Evolutionary conservation across 2,113 vertebrate species (phyloP), one percentile per base, ranked within the genome.

Genomic region (Urocolius indicus): DNA sequence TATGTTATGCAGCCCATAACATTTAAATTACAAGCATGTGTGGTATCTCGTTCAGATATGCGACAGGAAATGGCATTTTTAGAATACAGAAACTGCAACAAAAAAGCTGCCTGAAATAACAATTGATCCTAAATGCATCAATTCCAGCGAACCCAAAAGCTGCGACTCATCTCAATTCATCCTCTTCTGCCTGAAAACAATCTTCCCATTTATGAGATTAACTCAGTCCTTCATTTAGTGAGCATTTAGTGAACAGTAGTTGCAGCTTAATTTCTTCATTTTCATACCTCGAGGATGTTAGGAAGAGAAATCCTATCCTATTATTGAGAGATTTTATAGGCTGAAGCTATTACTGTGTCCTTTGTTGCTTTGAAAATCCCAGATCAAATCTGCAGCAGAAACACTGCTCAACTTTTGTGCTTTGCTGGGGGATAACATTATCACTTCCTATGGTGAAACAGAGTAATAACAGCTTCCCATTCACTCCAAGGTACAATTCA

Each of bases 1-100:
- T 59, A 71, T 61, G 72, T 63, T 94, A 83, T 26, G 10, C 27
- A 61, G 77, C 65, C 89, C 69, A 5, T 67, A 79, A 84, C 77
- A 66, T 74, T 88, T 92, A 93, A 96, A 97, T 96, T 90, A 84
- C 89, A 97, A 97, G 92, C 89, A 96, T 3, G 19, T 97, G 97
- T 54, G 62, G 46, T 61, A 83, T 94, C 86, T 81, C 61, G 16
- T 32, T 94, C 88, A 97, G 90, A 75, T 87, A 89, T 62, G 88
- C 11, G 29, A 92, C 95, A 96, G 97, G 97, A 98, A 98, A 98
- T 94, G 63, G 91, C 95, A 84, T 86, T 94, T 95, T 76, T 71
- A 90, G 81, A 95, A 93, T 48, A 87, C 0, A 79, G 93, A 96
- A 85, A 87, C 49, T 59, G 65, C 68, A 85, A 62, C 68, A 52